Percentiles rank a stretch among this genome's conserved stretches.
phyloP scores from a whole-genome alignment of 1,140 invertebrate species.

The Hermetia illucens region DNA sequence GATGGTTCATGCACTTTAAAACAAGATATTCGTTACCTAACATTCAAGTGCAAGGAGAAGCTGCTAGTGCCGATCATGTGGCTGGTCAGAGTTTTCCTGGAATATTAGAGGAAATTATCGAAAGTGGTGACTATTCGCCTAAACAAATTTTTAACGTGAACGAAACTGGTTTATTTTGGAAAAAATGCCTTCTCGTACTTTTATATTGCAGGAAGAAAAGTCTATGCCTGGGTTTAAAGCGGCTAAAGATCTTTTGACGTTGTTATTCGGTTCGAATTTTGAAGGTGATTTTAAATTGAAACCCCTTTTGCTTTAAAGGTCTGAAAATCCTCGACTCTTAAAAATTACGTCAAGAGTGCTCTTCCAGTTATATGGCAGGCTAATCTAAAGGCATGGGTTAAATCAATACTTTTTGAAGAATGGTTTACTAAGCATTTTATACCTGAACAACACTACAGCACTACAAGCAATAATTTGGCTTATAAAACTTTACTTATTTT shows the following conservation, averaged over 20 bases:
- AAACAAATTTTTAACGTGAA: conserved; percentile 27
- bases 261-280: conserved; percentile 26
- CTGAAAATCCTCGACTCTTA: too few species aligned
- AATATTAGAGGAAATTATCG: conserved; percentile 13
- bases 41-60: conserved; percentile 20
- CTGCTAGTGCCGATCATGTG: conserved; percentile 14
- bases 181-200: conserved; percentile 19
- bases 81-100: conserved; percentile 10
- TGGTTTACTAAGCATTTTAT: too few species aligned
- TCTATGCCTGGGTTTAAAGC: conserved; percentile 20
- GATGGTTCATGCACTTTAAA: conserved; percentile 14
- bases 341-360: too few species aligned
- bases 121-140: conserved; percentile 19
- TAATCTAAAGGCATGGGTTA: too few species aligned
- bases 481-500: too few species aligned
- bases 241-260: conserved; percentile 27
- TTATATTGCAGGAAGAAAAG: conserved; percentile 23
- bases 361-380: too few species aligned
- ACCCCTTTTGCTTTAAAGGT: too few species aligned
- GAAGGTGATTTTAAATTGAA: too few species aligned
- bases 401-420: too few species aligned
- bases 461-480: too few species aligned
- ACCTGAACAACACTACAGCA: too few species aligned
- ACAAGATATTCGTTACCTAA: conserved; percentile 20
- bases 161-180: conserved; percentile 23